A percentile compares a stretch with the other conserved stretches of the same genome.
Evolutionary conservation across 2,888 invertebrate genomes (phyloP).

Genomic region (Corythucha ciliata): DNA sequence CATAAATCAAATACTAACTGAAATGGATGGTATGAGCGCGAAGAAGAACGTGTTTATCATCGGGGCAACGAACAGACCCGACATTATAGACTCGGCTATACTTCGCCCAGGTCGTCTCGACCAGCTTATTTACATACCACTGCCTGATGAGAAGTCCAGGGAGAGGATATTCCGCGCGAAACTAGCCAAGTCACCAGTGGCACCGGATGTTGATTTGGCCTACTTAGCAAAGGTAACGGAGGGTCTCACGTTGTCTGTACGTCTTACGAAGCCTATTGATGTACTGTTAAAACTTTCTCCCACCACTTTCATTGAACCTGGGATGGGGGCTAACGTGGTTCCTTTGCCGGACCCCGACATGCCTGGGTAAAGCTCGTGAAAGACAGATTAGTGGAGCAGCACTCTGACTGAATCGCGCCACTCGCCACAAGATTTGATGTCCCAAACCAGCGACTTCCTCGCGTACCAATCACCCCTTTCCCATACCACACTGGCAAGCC

Average conservation of each 20-base stretch:
- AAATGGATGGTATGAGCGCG: constrained; percentile 99
- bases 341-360: constrained; percentile 4
- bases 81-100: constrained; percentile 99
- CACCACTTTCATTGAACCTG: not conserved
- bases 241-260: too few species aligned
- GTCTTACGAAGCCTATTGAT: too few species aligned
- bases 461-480: too few species aligned
- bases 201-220: constrained; percentile 79
- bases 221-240: constrained; percentile 52
- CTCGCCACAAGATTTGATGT: too few species aligned
- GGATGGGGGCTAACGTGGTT: not conserved
- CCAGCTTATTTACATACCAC: constrained; percentile 98
- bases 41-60: constrained; percentile 99
- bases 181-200: constrained; percentile 89
- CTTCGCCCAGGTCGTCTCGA: constrained; percentile 96
- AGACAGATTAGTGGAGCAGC: too few species aligned
- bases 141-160: constrained; percentile 97
- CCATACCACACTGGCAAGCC: too few species aligned
- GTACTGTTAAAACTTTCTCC: not conserved
- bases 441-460: too few species aligned
- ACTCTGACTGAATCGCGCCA: too few species aligned
- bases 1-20: constrained; percentile 98
- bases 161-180: constrained; percentile 93
- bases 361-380: too few species aligned
- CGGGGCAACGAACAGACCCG: constrained; percentile 86